Evolutionary conservation across 2,888 invertebrate species (phyloP), one percentile per base, ranked within the genome.

Genomic region (Andrena bicolor): DNA sequence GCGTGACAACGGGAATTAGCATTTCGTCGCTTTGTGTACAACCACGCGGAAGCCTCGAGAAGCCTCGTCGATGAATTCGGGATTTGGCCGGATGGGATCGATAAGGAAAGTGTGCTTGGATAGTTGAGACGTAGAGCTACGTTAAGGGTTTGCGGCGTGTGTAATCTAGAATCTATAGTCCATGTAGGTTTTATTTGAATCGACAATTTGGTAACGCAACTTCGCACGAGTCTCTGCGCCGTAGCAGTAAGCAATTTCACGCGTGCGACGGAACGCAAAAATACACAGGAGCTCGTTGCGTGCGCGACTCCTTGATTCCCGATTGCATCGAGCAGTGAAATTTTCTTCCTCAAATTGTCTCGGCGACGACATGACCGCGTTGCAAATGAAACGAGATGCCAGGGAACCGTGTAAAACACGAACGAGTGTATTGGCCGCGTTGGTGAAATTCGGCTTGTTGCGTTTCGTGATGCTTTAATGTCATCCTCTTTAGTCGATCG

Each of bases 381-480:
- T 41, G 41, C 41, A 41, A 41, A 13, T 16, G 3, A 41, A 58
- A 35, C n/a, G 51, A 35, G 20, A 35, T 51, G 30, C 66, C 49
- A 51, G 13, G 51, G 20, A 10, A 6, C 73, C 35, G 73, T 53
- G 60, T 26, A 28, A 77, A 68, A 61, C 49, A 64, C 35, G 41
- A 32, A 35, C 23, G 75, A 8, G 60, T 61, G 73, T 48, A 32
- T 53, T 28, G 73, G 20, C 56, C 26, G 68, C 60, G 58, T 66
- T 53, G 28, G 60, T 74, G 85, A 87, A 82, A 87, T 86, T 80
- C 56, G 64, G 72, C 72, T 66, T 30, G 84, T 86, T 73, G 66
- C 78, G 70, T 64, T 63, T 35, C 75, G 23, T 49, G 74, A 86
- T 80, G 63, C 72, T 75, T 83, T 72, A 86, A 86, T 69, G 65